Evolutionary conservation across 2,888 invertebrate genomes (phyloP).

Genomic region (Tineola bisselliella): DNA sequence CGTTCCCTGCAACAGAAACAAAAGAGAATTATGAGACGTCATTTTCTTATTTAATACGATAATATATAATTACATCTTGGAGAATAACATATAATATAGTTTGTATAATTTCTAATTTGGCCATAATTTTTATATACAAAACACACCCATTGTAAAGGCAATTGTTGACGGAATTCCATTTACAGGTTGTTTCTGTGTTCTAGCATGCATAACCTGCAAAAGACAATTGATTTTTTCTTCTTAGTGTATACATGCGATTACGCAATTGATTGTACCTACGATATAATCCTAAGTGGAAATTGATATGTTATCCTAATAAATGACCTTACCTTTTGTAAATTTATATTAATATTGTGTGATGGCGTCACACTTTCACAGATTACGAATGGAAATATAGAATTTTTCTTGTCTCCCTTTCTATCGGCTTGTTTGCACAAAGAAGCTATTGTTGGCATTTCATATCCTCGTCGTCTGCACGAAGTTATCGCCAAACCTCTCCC

Average conservation of each 20-base stretch:
- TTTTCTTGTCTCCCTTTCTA: constrained; percentile 36
- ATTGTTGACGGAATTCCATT: constrained; percentile 52
- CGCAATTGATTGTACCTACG: too few relatives aligned
- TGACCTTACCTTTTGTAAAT: constrained; percentile 67
- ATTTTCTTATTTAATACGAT: too few relatives aligned
- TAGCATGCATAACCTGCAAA: background rate
- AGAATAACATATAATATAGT: too few relatives aligned
- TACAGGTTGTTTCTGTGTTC: constrained; percentile 36
- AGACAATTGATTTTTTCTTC: background rate
- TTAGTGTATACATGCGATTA: too few relatives aligned
- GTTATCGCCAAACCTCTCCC: constrained; percentile 18
- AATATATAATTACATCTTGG: too few relatives aligned
- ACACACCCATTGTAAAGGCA: constrained; percentile 57
- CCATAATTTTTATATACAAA: constrained; percentile 18
- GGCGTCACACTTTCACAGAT: constrained; percentile 70
- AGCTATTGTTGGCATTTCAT: constrained; percentile 73
- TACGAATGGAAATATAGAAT: constrained; percentile 69
- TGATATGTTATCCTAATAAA: background rate
- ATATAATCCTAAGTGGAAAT: too few relatives aligned
- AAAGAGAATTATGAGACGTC: too few relatives aligned
- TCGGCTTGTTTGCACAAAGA: constrained; percentile 72
- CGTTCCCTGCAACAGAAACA: too few relatives aligned
- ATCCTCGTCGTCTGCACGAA: constrained; percentile 28
- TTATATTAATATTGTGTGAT: constrained; percentile 72
- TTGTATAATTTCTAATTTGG: too few relatives aligned